Evolutionary conservation across 2,113 vertebrate genomes (phyloP).

Genomic region (Labeo catla): DNA sequence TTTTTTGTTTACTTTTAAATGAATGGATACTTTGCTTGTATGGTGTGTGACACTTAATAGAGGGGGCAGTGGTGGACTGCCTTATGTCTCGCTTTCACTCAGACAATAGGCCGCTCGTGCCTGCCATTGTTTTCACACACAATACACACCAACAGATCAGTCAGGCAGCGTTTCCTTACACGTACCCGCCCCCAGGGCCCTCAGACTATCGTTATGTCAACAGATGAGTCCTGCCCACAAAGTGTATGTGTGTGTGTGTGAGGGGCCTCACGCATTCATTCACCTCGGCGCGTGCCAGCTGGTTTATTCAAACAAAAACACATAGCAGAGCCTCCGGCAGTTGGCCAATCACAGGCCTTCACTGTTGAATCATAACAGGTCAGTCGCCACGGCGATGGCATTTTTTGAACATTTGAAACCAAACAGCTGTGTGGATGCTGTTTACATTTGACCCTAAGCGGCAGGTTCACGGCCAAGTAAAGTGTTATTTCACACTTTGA

Average conservation of each 20-base stretch:
- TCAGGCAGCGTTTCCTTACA: conserved; percentile 67
- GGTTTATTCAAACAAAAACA: conserved; percentile 71
- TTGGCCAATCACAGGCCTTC: conserved; percentile 52
- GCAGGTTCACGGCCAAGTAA: background rate
- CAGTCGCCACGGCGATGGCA: conserved; percentile 21
- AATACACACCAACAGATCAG: conserved; percentile 67
- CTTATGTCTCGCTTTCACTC: conserved; percentile 74
- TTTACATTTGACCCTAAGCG: conserved; percentile 37
- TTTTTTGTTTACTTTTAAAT: background rate
- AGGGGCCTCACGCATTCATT: conserved; percentile 40
- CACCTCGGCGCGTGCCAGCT: conserved; percentile 59
- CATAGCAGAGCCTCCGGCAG: conserved; percentile 36
- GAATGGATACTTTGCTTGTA: background rate
- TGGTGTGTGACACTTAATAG: background rate
- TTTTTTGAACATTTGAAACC: conserved; percentile 52
- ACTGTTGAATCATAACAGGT: conserved; percentile 38
- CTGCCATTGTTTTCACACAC: conserved; percentile 67
- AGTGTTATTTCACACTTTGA: conserved; percentile 19
- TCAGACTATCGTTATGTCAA: conserved; percentile 60
- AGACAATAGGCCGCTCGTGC: conserved; percentile 70
- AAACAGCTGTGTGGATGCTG: conserved; percentile 28
- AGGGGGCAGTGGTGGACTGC: conserved; percentile 54
- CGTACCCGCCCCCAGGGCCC: conserved; percentile 63
- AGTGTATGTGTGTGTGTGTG: conserved; percentile 28
- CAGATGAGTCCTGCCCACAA: conserved; percentile 63